Evolutionary conservation across 2,888 invertebrate genomes (phyloP), one percentile per base, ranked within the genome.

Genomic region (Pardosa pseudoannulata): DNA sequence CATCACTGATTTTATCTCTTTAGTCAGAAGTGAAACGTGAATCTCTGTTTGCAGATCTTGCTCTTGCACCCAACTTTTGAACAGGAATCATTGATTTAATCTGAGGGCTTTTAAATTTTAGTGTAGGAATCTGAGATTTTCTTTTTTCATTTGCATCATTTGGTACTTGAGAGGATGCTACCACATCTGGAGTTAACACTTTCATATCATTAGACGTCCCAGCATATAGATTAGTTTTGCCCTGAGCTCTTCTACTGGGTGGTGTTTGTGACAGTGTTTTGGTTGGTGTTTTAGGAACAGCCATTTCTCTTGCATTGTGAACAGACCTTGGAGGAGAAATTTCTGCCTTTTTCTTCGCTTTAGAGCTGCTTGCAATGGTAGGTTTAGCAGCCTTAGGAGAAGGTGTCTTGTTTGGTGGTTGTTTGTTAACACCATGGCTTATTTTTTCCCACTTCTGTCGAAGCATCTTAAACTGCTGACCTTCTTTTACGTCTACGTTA

Each of bases 361-460:
- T 85, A 1, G 78, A 85, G 50, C 56, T 78, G 68, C 83, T 85
- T 19, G 83, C 46, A 23, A 79, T 79, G 16, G 86, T 79, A 28
- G 73, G 86, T 27, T 79, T 86, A 28, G 79, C 64, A 6, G 79
- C 74, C 23, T 56, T 39, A 27, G 36, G 27, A 11, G 70, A 39
- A 1, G 83, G 73, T 3, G 78, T 39, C 16, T 78, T 78, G 41
- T 41, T 76, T 23, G 50, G 16, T 0, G 62, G 23, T 39, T 67
- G 76, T 31, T 87, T 87, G 72, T 80, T 74, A n/a, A 85, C 74
- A 7, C 80, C 80, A 39, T 75, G 79, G 27, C 74, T 94, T 89
- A 96, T 93, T 92, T 95, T 93, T 91, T 96, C 96, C 96, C 96
- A 96, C 90, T 95, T 95, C 90, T 95, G 94, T 90, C 96, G 96